Evolutionary conservation across 2,797 vertebrate genomes (phyloP).

Genomic region (Molossus alvarezi): DNA sequence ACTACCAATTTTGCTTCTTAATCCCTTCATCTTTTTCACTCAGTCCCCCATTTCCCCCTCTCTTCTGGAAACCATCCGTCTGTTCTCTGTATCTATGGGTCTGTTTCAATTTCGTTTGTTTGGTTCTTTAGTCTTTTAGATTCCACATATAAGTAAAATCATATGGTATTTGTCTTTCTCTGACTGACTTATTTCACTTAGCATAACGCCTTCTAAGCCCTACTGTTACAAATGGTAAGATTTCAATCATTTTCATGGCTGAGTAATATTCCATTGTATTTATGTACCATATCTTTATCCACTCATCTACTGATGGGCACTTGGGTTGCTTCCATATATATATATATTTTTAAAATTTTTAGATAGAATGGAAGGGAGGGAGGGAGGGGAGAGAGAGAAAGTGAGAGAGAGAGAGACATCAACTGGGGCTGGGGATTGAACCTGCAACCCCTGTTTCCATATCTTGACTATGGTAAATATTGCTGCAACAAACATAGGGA

Average conservation of each 20-base stretch:
- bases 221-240: neutral
- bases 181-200: neutral
- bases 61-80: neutral
- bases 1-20: neutral
- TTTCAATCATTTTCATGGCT: neutral
- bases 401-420: no score
- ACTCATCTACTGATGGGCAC: neutral
- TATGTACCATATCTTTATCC: neutral
- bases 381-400: no score
- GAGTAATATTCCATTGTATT: neutral
- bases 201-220: neutral
- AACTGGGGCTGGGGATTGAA: no score
- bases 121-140: neutral
- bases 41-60: neutral
- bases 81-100: neutral
- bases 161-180: neutral
- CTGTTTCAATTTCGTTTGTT: neutral
- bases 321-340: neutral
- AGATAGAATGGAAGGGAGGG: no score
- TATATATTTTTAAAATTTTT: no score
- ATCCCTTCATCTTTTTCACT: neutral
- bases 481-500: neutral
- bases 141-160: neutral
- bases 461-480: neutral
- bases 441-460: neutral